Base-by-base conservation (phyloP, 2,113 vertebrate genomes). In the Nycticorax nycticorax region DNA sequence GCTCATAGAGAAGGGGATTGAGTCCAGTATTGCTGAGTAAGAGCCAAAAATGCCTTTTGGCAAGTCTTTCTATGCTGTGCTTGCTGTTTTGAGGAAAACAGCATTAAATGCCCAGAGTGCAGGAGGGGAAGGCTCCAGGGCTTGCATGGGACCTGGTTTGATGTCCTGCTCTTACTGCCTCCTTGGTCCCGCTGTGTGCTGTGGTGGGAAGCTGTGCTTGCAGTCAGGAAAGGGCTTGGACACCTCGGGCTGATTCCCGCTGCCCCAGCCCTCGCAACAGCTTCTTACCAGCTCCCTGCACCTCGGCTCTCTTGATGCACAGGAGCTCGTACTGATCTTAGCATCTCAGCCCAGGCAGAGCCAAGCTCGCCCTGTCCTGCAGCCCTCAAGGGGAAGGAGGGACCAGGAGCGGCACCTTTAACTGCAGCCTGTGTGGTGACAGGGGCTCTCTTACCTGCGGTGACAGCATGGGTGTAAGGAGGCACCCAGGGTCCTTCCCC, bases 281-380 rank as follows among this genome's bases (percentile, higher is more conserved):
- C 57, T 85, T 93, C 37, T 47, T 37, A n/a, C 28, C 8, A 45
- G 0, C 12, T 56, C 19, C 10, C 20, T 63, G 14, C 0, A 0
- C 56, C 17, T 56, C 82, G 35, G 9, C 16, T 73, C 8, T 60
- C 18, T 26, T 69, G 37, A 21, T 45, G 30, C 2, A 16, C 60
- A 37, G 78, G 50, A 85, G 6, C 41, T 72, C 4, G 1, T 53
- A 26, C 47, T 68, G 43, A 59, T 52, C 35, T 67, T 63, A 62
- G 21, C 20, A 56, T 59, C 62, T 48, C 52, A 64, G 37, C 57
- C 20, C 26, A 26, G 32, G 45, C 5, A 4, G 50, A 92, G 41
- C 63, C 76, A 55, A 55, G 48, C 35, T 76, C 39, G 0, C 19
- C 22, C 47, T 50, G 22, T 35, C 8, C 55, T 74, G 33, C 33